Conservation (phyloP, 2,888 invertebrate species). For the Dendrolimus houi region DNA sequence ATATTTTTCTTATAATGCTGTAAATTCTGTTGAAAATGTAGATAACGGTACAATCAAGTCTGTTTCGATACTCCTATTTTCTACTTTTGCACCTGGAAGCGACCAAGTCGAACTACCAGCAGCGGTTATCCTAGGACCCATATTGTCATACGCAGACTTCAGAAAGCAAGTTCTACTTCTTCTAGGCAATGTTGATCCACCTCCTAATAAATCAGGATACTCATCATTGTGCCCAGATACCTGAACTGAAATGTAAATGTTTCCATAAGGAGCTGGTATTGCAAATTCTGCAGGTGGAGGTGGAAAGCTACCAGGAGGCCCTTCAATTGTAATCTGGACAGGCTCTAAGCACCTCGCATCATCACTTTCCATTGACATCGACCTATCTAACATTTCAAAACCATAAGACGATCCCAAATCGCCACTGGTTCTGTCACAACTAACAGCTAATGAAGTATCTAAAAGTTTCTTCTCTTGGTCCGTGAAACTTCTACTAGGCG, state of each 20-base stretch:
- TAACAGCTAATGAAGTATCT: constrained; percentile 82
- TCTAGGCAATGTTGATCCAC: constrained; percentile 63
- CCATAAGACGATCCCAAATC: constrained; percentile 75
- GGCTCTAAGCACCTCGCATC: constrained; percentile 71
- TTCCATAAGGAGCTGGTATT: constrained; percentile 75
- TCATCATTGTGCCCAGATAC: constrained; percentile 82
- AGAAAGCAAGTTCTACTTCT: constrained; percentile 69
- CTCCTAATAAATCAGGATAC: constrained; percentile 86
- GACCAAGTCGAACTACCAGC: constrained; percentile 92
- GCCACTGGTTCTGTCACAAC: constrained; percentile 80
- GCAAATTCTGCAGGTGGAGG: constrained; percentile 71
- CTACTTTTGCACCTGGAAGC: constrained; percentile 77
- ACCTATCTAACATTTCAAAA: constrained; percentile 70
- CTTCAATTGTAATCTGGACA: constrained; percentile 78
- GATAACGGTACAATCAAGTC: constrained; percentile 44
- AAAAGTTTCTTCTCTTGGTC: constrained; percentile 92
- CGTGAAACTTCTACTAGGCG: constrained; percentile 82
- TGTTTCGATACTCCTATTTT: constrained; percentile 32
- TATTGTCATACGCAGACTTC: constrained; percentile 89
- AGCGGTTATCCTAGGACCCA: constrained; percentile 92
- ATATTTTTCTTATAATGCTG: constrained; percentile 45
- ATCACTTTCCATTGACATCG: constrained; percentile 68
- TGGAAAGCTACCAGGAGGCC: constrained; percentile 54
- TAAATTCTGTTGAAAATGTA: constrained; percentile 68
- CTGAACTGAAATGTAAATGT: constrained; percentile 91